Conservation (phyloP, 2,888 invertebrate genomes). For the Campoplex nolae region DNA sequence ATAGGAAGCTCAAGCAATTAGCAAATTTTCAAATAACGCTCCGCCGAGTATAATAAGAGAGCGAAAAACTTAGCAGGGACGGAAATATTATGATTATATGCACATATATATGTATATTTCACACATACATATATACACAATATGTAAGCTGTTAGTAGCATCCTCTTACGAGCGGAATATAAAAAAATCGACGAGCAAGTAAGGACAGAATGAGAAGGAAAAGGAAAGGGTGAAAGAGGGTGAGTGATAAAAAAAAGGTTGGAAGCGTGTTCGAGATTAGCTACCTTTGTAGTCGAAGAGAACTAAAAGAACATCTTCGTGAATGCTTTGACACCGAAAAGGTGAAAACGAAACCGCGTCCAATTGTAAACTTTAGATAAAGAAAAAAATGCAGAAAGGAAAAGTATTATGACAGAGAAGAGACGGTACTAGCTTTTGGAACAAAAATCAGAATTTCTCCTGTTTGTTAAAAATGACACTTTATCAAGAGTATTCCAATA, state of each 20-base stretch:
- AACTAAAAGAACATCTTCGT: constrained; percentile 14
- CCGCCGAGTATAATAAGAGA: constrained; percentile 13
- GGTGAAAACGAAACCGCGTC: constrained; percentile 36
- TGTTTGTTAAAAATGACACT: background rate
- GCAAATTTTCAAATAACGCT: constrained; percentile 44
- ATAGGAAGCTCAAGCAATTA: constrained; percentile 33
- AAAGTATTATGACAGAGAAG: constrained; percentile 10
- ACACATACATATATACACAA: background rate
- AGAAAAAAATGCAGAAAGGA: background rate
- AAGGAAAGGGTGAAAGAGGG: background rate
- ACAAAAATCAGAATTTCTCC: background rate
- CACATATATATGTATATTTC: background rate
- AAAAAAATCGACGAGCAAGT: constrained; percentile 39
- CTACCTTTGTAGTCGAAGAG: constrained; percentile 33
- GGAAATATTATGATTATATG: background rate
- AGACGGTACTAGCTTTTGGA: background rate
- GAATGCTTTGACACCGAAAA: constrained; percentile 55
- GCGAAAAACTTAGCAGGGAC: constrained; percentile 10
- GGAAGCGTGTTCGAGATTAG: constrained; percentile 56
- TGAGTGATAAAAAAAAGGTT: constrained; percentile 29
- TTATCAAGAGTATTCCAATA: background rate
- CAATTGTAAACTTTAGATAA: constrained; percentile 28
- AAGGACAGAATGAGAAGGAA: constrained; percentile 33
- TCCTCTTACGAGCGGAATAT: background rate
- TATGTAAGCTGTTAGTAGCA: background rate